Evolutionary conservation across 2,797 vertebrate genomes (phyloP), one percentile per base, ranked within the genome.

Genomic region (Naso thynnoides): DNA sequence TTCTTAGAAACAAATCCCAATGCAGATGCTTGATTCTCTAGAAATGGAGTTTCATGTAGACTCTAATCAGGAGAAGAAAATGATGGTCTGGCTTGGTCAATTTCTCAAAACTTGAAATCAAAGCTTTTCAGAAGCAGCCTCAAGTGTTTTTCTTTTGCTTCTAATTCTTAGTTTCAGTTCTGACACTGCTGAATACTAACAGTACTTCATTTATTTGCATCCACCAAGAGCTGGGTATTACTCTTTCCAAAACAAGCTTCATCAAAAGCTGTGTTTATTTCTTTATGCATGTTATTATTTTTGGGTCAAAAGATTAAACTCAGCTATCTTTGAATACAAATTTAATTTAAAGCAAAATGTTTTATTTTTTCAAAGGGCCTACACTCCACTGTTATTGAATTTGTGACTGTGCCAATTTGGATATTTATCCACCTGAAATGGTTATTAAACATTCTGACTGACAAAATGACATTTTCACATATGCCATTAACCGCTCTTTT

Each of bases 61-160:
- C 11, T 36, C 71, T 63, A 55, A 72, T 69, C 18, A 27, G 41
- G 33, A 44, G 3, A 27, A 29, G 11, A 56, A 56, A 65, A 57
- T 18, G 2, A 56, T n/a, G 26, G 19, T 64, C 8, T 59, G 27
- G 63, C 57, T 63, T 16, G 49, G 24, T 47, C 50, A 65, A 61
- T 42, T 58, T n/a, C 39, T 58, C 15, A 27, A 41, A 72, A 48
- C 19, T 57, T 66, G 26, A 42, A 80, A 80, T 56, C 56, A 70
- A 75, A 71, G 64, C 62, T 58, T 71, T 81, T 16, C 27, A 54
- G 27, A 67, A 52, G 24, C 27, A 29, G 23, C 42, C 53, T 73
- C 4, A 42, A 70, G 31, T 44, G 21, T 14, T 66, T 54, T 29
- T 24, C 31, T 33, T 33, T 33, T 33, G 6, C 31, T 16, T 47